phyloP scores from a whole-genome alignment of 2,113 vertebrate genomes.

The Micronycteris hirsuta region DNA sequence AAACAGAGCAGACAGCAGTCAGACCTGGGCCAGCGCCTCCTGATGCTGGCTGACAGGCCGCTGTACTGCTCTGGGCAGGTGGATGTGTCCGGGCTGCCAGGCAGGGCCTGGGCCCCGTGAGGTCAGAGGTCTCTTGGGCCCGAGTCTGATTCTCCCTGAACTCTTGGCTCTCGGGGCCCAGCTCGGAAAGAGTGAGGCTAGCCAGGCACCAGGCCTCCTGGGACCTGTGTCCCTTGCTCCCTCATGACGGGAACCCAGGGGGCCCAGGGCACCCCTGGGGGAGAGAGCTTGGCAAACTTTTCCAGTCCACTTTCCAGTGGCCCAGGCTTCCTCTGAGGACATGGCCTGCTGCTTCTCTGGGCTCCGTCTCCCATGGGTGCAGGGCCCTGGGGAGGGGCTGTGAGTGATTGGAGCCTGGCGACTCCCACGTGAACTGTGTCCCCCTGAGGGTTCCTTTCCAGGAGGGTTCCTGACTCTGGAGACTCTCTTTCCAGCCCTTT shows the following conservation, averaged over 20 bases:
- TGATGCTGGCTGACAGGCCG: not conserved
- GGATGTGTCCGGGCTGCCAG: no score
- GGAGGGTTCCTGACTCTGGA: not conserved
- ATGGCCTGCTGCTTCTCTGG: not conserved
- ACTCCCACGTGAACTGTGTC: not conserved
- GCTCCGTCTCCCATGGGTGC: not conserved
- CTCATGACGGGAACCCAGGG: not conserved
- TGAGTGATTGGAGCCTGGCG: not conserved
- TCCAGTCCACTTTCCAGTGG: conserved; percentile 28
- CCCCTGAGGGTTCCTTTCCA: not conserved
- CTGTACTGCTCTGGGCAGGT: no score
- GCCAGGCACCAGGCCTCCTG: not conserved
- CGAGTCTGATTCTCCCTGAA: not conserved
- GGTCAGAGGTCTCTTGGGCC: not conserved
- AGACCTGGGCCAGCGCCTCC: not conserved
- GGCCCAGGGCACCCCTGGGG: not conserved
- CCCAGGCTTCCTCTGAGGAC: conserved; percentile 19
- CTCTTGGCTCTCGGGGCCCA: not conserved
- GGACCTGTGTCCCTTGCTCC: not conserved
- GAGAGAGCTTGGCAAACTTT: conserved; percentile 25
- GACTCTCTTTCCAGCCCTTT: conserved; percentile 59
- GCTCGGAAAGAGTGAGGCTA: conserved; percentile 52
- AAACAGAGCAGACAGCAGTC: not conserved
- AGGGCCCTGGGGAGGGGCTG: not conserved
- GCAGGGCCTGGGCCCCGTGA: not conserved